A percentile compares a stretch with the other conserved stretches of the same genome.
Conservation (phyloP, 2,888 invertebrate species). For the Lampropteryx suffumata region DNA sequence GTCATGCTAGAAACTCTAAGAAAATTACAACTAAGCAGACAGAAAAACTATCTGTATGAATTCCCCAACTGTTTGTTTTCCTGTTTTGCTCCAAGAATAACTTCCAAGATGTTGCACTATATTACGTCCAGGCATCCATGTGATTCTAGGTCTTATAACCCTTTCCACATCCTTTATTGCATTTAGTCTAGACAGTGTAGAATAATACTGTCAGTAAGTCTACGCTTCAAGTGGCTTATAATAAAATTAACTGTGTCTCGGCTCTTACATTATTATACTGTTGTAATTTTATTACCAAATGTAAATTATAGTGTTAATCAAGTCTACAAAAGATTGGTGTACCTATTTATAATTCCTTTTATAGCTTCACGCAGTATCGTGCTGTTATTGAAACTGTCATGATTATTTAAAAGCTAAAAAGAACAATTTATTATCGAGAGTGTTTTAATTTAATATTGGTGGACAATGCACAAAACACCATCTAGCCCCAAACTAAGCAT, state of each 20-base stretch:
- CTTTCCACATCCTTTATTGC: constrained; percentile 31
- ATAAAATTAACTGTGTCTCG: constrained; percentile 24
- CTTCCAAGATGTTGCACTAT: constrained; percentile 6
- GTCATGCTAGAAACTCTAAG: too few species aligned
- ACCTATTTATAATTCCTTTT: too few species aligned
- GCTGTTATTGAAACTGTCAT: too few species aligned
- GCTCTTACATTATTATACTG: constrained; percentile 1
- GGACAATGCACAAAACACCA: too few species aligned
- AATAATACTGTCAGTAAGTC: constrained; percentile 32
- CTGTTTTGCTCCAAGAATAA: background rate
- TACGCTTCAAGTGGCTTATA: constrained; percentile 22
- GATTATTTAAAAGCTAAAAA: too few species aligned
- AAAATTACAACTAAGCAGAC: too few species aligned
- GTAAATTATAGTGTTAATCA: background rate
- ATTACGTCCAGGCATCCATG: background rate
- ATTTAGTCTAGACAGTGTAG: constrained; percentile 36
- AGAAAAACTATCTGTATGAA: too few species aligned
- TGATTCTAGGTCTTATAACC: constrained; percentile 13
- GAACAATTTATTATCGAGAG: too few species aligned
- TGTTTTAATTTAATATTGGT: too few species aligned
- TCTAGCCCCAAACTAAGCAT: too few species aligned
- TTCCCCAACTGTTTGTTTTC: too few species aligned
- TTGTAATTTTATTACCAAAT: constrained; percentile 12
- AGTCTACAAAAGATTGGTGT: background rate
- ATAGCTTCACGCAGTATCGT: too few species aligned